Percentiles rank a stretch among this genome's conserved stretches.
Evolutionary conservation across 2,888 invertebrate genomes (phyloP).

Genomic region (Conus canariensis): DNA sequence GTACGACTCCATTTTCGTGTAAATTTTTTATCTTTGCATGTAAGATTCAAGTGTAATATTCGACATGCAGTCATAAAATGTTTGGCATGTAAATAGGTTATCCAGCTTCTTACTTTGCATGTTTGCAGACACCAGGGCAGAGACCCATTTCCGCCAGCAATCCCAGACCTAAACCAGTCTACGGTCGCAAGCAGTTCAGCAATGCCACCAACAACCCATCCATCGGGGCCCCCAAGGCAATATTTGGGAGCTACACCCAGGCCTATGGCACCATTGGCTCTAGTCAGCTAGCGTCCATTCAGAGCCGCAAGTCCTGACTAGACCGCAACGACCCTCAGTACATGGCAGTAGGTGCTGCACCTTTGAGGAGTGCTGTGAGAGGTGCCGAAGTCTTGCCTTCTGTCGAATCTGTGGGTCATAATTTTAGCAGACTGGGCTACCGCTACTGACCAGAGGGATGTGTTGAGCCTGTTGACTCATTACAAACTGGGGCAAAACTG

Average conservation of each 20-base stretch:
- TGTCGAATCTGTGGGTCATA: not conserved
- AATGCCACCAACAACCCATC: constrained; percentile 77
- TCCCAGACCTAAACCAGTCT: constrained; percentile 65
- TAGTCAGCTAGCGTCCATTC: constrained; percentile 82
- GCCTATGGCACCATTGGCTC: constrained; percentile 87
- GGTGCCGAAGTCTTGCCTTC: not conserved
- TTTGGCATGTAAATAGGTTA: too few relatives aligned
- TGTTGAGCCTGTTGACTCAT: not conserved
- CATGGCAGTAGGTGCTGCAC: not conserved
- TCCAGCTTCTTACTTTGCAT: too few relatives aligned
- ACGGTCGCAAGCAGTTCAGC: constrained; percentile 78
- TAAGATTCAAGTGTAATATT: too few relatives aligned
- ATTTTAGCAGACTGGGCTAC: not conserved
- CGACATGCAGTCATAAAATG: too few relatives aligned
- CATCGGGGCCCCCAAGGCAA: constrained; percentile 72
- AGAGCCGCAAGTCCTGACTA: constrained; percentile 72
- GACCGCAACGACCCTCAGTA: constrained; percentile 28
- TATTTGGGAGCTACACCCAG: constrained; percentile 83
- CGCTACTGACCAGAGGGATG: not conserved
- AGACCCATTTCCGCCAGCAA: constrained; percentile 67
- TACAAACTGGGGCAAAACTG: too few relatives aligned
- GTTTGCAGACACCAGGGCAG: constrained; percentile 65
- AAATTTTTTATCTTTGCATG: too few relatives aligned
- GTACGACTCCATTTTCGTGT: too few relatives aligned
- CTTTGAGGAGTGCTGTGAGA: not conserved